These are phyloP conservation scores for Sitobion miscanthi DNA, from an alignment of 1,140 invertebrate species.

Conservation along the genomic window DNA sequence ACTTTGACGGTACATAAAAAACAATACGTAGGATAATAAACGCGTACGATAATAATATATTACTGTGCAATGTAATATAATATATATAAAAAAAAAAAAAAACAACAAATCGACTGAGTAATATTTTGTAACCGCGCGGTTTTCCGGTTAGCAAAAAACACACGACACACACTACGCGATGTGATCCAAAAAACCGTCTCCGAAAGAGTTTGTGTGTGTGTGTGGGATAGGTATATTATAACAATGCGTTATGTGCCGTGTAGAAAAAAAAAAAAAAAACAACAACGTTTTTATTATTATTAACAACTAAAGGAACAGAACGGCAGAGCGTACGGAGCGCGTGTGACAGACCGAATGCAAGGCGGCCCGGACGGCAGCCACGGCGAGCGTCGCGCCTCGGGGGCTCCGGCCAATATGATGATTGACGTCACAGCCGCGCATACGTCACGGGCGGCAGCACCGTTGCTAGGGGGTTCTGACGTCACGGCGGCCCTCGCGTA, in stretches of 20 bases:
- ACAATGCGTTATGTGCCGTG: not conserved
- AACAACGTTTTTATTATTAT: not conserved
- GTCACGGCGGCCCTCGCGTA: constrained; percentile 40
- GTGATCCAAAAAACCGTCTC: not conserved
- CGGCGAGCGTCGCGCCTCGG: constrained; percentile 48
- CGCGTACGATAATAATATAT: not conserved
- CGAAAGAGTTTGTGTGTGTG: not conserved
- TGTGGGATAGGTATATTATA: not conserved
- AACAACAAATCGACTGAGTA: not conserved
- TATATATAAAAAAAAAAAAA: not conserved
- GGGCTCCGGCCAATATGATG: constrained; percentile 53
- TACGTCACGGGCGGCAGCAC: constrained; percentile 53
- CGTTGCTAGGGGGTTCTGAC: constrained; percentile 56
- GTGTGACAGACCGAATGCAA: constrained; percentile 55
- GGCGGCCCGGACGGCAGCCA: constrained; percentile 42
- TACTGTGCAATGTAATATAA: not conserved
- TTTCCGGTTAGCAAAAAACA: not conserved
- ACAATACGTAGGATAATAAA: not conserved
- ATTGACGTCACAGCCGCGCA: constrained; percentile 42
- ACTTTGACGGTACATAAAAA: constrained; percentile 17
- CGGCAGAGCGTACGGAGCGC: constrained; percentile 50
- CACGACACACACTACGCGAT: not conserved
- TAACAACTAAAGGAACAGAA: constrained; percentile 54
- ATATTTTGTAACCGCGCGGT: not conserved
- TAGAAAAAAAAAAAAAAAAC: not conserved